Percentiles rank a stretch among this genome's conserved stretches.
Conservation (phyloP, 2,888 invertebrate species). For the Caenorhabditis becei region DNA sequence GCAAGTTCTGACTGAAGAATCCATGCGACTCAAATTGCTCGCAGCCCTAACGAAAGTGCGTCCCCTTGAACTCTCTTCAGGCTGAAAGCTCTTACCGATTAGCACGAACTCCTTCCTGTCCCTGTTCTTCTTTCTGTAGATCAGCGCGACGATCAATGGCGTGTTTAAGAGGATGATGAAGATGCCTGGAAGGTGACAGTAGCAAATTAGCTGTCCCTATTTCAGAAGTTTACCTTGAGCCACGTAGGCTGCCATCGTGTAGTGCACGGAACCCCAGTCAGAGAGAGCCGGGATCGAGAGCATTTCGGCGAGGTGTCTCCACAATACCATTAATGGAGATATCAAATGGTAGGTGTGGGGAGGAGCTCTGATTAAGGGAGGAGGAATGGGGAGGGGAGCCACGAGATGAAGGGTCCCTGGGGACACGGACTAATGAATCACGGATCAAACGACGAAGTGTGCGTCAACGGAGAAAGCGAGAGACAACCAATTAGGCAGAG, state of each 20-base stretch:
- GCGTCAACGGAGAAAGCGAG: neutral
- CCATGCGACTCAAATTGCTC: too few relatives aligned
- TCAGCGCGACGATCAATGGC: conserved; percentile 9
- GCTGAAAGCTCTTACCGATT: conserved; percentile 17
- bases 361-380: neutral
- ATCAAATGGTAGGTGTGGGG: conserved; percentile 6
- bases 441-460: neutral
- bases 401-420: neutral
- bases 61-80: neutral
- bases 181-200: conserved; percentile 10
- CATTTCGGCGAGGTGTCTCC: conserved; percentile 8
- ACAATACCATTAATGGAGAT: neutral
- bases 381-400: neutral
- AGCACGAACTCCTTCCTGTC: conserved; percentile 39
- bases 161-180: neutral
- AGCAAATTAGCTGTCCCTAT: neutral
- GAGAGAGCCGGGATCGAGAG: conserved; percentile 8
- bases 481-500: neutral
- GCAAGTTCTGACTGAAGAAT: too few relatives aligned
- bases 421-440: neutral
- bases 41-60: too few relatives aligned
- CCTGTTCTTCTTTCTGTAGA: neutral
- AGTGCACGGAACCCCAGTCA: neutral
- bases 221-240: neutral
- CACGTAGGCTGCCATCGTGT: conserved; percentile 21